Evolutionary conservation across 2,113 vertebrate genomes (phyloP), one percentile per base, ranked within the genome.

Genomic region (Ameiurus melas): DNA sequence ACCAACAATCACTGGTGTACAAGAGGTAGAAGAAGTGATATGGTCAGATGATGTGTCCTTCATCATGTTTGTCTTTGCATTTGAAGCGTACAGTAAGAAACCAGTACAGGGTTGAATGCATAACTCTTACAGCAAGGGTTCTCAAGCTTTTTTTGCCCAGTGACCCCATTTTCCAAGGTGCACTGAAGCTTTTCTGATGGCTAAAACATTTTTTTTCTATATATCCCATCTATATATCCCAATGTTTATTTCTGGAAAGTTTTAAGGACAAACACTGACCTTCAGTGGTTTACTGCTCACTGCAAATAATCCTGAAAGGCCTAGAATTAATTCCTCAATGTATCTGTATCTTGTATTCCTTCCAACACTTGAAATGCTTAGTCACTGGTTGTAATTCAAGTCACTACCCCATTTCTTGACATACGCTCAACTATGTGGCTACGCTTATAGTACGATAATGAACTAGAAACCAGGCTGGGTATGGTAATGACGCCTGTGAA

Each of bases 401-500:
- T 75, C 70, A 60, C 84, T 77, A 62, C 58, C 58, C 36, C 79
- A 62, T 60, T 47, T n/a, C 53, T 88, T 43, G 58, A 83, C 80
- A 83, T 62, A 27, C 36, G 27, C 57, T 51, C 16, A 14, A 53
- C 30, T 39, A 70, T 71, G 86, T 27, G 19, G 80, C 20, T 70
- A 58, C 33, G 39, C 64, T 86, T 55, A 89, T 70, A 57, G 58
- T 84, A 53, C 51, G n/a, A 58, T 79, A 79, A 78, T 87, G 64
- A 84, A 83, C 66, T 84, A 86, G 82, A 77, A 71, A 25, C 53
- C 71, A 70, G 85, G 70, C 53, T 70, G 71, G 51, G 81, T 84
- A 86, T 89, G 85, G 25, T 84, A 86, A 86, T 89, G 62, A 86
- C 19, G 57, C 71, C 60, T 84, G 85, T 43, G 51, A 89, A 53